phyloP scores from a whole-genome alignment of 2,797 vertebrate genomes.

The Decapterus maruadsi region DNA sequence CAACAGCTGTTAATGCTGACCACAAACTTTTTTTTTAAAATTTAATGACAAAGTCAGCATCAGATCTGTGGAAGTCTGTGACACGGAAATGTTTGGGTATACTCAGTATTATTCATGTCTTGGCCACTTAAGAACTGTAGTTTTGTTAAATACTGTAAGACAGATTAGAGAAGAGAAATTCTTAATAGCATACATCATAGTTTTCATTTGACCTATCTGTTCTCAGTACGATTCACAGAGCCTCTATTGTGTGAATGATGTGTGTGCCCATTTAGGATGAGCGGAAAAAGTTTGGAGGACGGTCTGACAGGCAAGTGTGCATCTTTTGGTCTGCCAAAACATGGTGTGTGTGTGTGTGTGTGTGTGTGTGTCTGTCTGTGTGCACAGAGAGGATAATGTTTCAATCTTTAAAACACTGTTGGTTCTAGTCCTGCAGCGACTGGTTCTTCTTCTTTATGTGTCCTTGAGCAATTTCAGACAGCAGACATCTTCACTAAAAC shows the following conservation, averaged over 20 bases:
- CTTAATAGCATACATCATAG: conserved; percentile 28
- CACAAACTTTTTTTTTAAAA: not conserved
- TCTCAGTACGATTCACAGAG: conserved; percentile 51
- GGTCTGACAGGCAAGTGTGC: conserved; percentile 48
- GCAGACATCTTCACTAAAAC: conserved; percentile 38
- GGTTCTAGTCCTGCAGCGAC: conserved; percentile 33
- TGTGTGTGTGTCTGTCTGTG: conserved; percentile 29
- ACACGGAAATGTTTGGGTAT: not conserved
- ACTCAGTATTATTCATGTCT: not conserved
- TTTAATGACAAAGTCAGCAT: not conserved
- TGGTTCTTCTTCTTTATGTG: conserved; percentile 23
- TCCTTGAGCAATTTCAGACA: conserved; percentile 55
- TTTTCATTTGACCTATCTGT: conserved; percentile 47
- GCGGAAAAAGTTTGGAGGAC: conserved; percentile 37
- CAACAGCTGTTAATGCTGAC: no score
- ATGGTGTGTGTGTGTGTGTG: conserved; percentile 22
- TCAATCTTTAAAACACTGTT: conserved; percentile 22
- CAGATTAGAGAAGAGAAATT: conserved; percentile 31
- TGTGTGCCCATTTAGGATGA: conserved; percentile 40
- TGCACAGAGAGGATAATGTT: conserved; percentile 3
- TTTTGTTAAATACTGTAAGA: conserved; percentile 2
- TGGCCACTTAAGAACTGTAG: not conserved
- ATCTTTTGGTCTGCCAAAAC: conserved; percentile 31
- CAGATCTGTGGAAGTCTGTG: not conserved
- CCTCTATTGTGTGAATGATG: conserved; percentile 44